Conservation (phyloP, 2,113 vertebrate species). For the Perca fluviatilis region DNA sequence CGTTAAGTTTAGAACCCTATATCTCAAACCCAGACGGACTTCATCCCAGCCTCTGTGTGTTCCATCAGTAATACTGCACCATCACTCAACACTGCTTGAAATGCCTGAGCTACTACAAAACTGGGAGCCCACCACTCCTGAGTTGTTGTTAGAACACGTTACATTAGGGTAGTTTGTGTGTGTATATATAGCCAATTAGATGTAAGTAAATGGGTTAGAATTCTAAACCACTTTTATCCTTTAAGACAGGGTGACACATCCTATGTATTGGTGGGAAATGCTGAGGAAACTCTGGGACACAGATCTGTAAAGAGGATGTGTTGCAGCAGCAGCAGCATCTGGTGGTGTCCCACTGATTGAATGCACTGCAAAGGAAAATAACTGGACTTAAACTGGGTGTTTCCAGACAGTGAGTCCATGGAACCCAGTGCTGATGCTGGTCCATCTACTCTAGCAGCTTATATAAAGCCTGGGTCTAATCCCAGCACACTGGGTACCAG, state of each 20-base stretch:
- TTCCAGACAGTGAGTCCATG: background rate
- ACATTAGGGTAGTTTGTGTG: background rate
- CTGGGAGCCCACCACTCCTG: background rate
- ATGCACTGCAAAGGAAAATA: background rate
- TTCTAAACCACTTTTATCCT: background rate
- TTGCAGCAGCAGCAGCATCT: background rate
- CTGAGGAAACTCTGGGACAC: background rate
- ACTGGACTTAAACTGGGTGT: background rate
- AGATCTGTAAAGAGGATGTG: background rate
- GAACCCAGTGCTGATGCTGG: background rate
- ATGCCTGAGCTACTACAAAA: conserved; percentile 35
- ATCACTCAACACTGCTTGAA: conserved; percentile 68
- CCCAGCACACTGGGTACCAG: background rate
- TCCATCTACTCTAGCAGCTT: background rate
- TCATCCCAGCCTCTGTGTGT: background rate
- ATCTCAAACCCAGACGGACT: background rate
- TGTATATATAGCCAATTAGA: background rate
- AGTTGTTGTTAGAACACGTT: background rate
- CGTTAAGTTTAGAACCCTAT: background rate
- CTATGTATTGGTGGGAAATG: background rate
- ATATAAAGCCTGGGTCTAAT: background rate
- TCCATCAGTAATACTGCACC: conserved; percentile 73
- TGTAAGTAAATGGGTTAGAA: background rate
- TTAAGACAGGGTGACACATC: background rate
- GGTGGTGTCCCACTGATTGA: background rate